phyloP scores from a whole-genome alignment of 2,888 invertebrate species.

The Drosophila lacicola region DNA sequence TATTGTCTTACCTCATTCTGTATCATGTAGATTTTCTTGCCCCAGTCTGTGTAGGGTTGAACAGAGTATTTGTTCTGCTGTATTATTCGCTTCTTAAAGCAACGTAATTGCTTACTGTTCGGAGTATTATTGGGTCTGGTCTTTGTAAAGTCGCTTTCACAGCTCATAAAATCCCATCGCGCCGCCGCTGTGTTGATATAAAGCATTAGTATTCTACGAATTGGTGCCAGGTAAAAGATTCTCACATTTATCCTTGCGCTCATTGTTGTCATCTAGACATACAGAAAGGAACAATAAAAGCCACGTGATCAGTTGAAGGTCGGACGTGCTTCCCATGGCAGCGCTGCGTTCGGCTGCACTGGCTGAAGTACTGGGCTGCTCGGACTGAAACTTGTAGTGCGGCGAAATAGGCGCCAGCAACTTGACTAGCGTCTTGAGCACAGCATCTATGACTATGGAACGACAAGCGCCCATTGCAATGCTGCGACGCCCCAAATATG shows the following conservation, averaged over 20 bases:
- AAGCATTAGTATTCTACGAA: background rate
- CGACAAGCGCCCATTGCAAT: constrained; percentile 88
- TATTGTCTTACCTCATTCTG: constrained; percentile 82
- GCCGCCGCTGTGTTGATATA: constrained; percentile 76
- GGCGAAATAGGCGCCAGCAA: constrained; percentile 87
- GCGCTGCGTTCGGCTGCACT: constrained; percentile 85
- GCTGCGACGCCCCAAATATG: constrained; percentile 94
- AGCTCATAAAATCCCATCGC: constrained; percentile 96
- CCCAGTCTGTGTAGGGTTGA: constrained; percentile 84
- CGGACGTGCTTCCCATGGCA: constrained; percentile 84
- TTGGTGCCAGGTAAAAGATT: background rate
- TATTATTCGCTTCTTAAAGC: constrained; percentile 84
- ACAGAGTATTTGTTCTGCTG: constrained; percentile 84
- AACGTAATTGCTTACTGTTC: constrained; percentile 83
- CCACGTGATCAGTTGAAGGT: constrained; percentile 90
- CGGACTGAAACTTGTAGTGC: constrained; percentile 78
- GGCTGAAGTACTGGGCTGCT: constrained; percentile 67
- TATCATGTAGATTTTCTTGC: constrained; percentile 84
- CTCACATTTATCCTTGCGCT: constrained; percentile 85
- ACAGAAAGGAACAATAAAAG: constrained; percentile 90
- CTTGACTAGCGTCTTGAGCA: constrained; percentile 87
- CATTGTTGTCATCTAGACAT: constrained; percentile 87
- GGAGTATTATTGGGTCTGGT: constrained; percentile 81
- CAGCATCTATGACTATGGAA: constrained; percentile 87
- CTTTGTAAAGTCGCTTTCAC: constrained; percentile 88